phyloP scores from a whole-genome alignment of 2,888 invertebrate species.

The Sabellastarte sp. region DNA sequence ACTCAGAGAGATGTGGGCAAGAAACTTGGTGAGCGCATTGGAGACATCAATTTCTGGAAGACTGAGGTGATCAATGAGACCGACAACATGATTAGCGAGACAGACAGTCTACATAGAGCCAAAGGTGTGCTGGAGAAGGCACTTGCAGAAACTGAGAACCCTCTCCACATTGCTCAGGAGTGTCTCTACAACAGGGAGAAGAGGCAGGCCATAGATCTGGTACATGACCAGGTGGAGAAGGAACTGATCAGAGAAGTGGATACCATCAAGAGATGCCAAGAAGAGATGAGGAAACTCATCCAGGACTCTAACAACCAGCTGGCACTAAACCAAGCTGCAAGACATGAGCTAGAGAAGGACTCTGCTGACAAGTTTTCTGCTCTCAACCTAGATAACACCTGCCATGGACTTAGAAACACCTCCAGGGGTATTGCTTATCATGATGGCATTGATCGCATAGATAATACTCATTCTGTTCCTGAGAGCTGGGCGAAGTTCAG shows the following conservation, averaged over 20 bases:
- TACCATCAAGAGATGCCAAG: constrained; percentile 75
- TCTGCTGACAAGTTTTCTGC: constrained; percentile 84
- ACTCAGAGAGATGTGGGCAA: constrained; percentile 76
- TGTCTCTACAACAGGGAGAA: constrained; percentile 90
- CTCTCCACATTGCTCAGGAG: constrained; percentile 88
- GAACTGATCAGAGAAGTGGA: constrained; percentile 81
- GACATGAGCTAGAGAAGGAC: constrained; percentile 83
- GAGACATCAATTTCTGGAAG: constrained; percentile 90
- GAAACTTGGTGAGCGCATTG: constrained; percentile 81
- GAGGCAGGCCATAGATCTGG: constrained; percentile 82
- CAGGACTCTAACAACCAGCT: constrained; percentile 56
- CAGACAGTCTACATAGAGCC: constrained; percentile 70
- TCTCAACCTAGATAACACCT: constrained; percentile 52
- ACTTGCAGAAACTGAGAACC: constrained; percentile 82
- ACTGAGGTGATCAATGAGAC: constrained; percentile 78
- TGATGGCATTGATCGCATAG: constrained; percentile 51
- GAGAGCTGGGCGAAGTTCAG: constrained; percentile 59
- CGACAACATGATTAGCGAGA: constrained; percentile 81
- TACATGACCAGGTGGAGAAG: constrained; percentile 87
- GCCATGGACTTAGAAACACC: constrained; percentile 51
- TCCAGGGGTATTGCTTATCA: constrained; percentile 55
- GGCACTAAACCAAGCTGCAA: constrained; percentile 55
- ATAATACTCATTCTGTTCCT: constrained; percentile 55
- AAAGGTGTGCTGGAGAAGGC: constrained; percentile 73
- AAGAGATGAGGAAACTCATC: constrained; percentile 70